Conservation (phyloP, 2,888 invertebrate genomes). For the Sclerodermus sp. region DNA sequence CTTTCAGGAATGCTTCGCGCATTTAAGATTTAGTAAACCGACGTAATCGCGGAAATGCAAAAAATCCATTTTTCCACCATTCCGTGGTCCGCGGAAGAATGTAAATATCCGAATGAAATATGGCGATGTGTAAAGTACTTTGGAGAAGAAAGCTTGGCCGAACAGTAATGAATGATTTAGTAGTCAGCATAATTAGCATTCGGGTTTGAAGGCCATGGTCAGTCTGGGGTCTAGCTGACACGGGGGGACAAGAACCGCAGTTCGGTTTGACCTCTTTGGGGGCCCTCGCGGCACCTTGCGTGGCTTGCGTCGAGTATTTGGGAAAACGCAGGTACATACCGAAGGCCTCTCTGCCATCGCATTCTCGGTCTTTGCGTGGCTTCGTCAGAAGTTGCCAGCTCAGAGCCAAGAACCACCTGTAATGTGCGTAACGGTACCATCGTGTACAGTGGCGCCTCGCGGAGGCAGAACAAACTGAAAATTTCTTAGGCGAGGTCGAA, state of each 20-base stretch:
- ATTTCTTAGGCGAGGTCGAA: constrained; percentile 55
- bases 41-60: too few relatives aligned
- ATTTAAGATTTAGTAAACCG: too few relatives aligned
- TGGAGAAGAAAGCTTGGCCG: too few relatives aligned
- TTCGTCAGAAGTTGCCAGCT: too few relatives aligned
- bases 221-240: neutral
- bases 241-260: constrained; percentile 35
- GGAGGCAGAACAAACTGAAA: constrained; percentile 16
- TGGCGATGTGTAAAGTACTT: too few relatives aligned
- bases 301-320: constrained; percentile 14
- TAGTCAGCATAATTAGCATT: too few relatives aligned
- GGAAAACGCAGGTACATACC: constrained; percentile 11
- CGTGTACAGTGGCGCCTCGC: constrained; percentile 47
- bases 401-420: constrained; percentile 36
- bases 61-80: too few relatives aligned
- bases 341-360: neutral
- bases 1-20: too few relatives aligned
- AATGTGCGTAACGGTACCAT: constrained; percentile 48
- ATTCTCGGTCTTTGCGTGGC: neutral
- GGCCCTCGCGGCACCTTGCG: constrained; percentile 14
- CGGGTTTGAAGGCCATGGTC: too few relatives aligned
- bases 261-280: constrained; percentile 38
- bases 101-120: too few relatives aligned
- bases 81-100: too few relatives aligned
- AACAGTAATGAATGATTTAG: too few relatives aligned